Conservation (phyloP, 1,140 invertebrate species). For the Spodoptera litura region DNA sequence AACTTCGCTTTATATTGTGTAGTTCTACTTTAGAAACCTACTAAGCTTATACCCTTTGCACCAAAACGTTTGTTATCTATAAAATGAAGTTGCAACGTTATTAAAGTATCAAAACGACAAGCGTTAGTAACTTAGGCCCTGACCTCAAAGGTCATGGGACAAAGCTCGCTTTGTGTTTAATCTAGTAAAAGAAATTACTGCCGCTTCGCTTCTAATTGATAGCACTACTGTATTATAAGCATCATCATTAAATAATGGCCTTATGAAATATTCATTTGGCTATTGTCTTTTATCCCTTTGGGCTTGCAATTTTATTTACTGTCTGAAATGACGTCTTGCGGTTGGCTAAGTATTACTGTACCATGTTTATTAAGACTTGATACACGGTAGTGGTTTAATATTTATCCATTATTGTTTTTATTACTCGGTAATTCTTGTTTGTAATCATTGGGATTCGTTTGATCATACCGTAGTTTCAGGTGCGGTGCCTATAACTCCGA, state of each 20-base stretch:
- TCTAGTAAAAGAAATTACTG: constrained; percentile 62
- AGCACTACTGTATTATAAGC: constrained; percentile 66
- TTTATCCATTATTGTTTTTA: constrained; percentile 37
- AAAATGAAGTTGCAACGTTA: constrained; percentile 32
- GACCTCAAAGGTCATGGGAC: constrained; percentile 66
- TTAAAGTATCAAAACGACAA: constrained; percentile 33
- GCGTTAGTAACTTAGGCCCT: constrained; percentile 39
- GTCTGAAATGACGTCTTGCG: constrained; percentile 42
- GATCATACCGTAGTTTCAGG: constrained; percentile 27
- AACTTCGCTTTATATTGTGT: neutral
- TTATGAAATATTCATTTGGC: constrained; percentile 72
- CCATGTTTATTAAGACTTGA: constrained; percentile 31
- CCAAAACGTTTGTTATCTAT: neutral
- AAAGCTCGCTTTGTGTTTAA: constrained; percentile 57
- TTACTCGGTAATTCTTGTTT: constrained; percentile 8
- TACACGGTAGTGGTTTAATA: constrained; percentile 30
- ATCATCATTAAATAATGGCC: constrained; percentile 67
- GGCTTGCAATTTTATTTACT: constrained; percentile 44
- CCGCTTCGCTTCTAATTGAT: constrained; percentile 70
- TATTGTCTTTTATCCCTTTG: constrained; percentile 63
- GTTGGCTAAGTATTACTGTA: constrained; percentile 41
- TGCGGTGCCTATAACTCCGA: constrained; percentile 25
- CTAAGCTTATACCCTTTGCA: neutral
- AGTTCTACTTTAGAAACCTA: neutral
- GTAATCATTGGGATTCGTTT: constrained; percentile 32